These are phyloP conservation scores for Ctenopoma multispine DNA, from an alignment of 2,797 vertebrate species.

Conservation along the genomic window DNA sequence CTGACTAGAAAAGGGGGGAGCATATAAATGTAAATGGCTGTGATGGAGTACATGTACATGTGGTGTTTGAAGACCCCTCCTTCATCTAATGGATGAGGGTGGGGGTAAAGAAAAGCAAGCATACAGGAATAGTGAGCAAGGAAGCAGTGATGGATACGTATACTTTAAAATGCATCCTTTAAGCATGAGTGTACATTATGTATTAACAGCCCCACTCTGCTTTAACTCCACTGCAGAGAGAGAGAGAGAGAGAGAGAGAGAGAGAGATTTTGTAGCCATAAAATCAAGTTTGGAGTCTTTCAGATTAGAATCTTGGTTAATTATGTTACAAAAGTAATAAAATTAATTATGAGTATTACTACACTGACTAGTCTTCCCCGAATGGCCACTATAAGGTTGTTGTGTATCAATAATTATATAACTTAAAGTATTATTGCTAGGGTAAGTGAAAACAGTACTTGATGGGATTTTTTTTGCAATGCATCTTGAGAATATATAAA, in stretches of 20 bases:
- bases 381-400: too few relatives aligned
- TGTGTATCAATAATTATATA: too few relatives aligned
- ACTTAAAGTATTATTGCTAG: too few relatives aligned
- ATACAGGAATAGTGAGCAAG: constrained; percentile 3
- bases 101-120: constrained; percentile 13
- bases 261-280: not conserved
- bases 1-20: constrained; percentile 20
- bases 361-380: too few relatives aligned
- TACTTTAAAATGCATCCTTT: constrained; percentile 58
- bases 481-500: too few relatives aligned
- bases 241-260: constrained; percentile 35
- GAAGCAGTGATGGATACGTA: constrained; percentile 56
- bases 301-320: too few relatives aligned
- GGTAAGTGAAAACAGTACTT: too few relatives aligned
- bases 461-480: too few relatives aligned
- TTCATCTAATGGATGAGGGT: not conserved
- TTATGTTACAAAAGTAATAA: too few relatives aligned
- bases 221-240: constrained; percentile 31
- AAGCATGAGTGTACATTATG: constrained; percentile 68
- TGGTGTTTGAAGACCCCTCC: constrained; percentile 26
- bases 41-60: not conserved
- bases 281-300: not conserved
- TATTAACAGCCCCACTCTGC: constrained; percentile 61
- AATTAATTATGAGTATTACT: too few relatives aligned
- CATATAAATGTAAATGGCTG: constrained; percentile 6